A percentile compares a stretch with the other conserved stretches of the same genome.
phyloP scores from a whole-genome alignment of 2,113 vertebrate species.

The Apteryx owenii region DNA sequence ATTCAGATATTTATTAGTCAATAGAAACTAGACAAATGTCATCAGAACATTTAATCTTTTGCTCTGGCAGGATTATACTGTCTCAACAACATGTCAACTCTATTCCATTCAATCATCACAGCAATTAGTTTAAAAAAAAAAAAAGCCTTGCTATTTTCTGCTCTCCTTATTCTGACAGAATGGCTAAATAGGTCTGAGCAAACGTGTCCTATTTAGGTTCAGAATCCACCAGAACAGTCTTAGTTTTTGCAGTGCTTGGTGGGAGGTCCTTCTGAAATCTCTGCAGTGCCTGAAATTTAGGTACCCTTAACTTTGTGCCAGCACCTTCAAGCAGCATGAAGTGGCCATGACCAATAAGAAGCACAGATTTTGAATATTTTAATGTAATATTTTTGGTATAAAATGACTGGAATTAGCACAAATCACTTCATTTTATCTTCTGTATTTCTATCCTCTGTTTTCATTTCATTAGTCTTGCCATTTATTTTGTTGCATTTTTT shows the following conservation, averaged over 20 bases:
- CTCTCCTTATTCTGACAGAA: neutral
- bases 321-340: neutral
- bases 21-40: neutral
- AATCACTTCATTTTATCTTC: neutral
- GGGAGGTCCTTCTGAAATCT: neutral
- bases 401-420: neutral
- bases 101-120: neutral
- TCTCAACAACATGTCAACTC: neutral
- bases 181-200: neutral
- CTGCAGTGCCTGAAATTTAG: neutral
- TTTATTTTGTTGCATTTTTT: neutral
- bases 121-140: neutral
- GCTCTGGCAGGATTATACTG: neutral
- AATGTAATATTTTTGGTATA: neutral
- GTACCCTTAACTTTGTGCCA: neutral
- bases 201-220: neutral
- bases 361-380: neutral
- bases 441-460: fast-evolving
- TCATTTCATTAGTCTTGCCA: neutral
- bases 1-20: neutral
- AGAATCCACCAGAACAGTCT: neutral
- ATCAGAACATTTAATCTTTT: neutral
- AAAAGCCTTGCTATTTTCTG: neutral
- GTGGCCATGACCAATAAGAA: neutral
- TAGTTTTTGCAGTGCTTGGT: neutral